Evolutionary conservation across 2,797 vertebrate species (phyloP).

Genomic region (Coreius guichenoti): DNA sequence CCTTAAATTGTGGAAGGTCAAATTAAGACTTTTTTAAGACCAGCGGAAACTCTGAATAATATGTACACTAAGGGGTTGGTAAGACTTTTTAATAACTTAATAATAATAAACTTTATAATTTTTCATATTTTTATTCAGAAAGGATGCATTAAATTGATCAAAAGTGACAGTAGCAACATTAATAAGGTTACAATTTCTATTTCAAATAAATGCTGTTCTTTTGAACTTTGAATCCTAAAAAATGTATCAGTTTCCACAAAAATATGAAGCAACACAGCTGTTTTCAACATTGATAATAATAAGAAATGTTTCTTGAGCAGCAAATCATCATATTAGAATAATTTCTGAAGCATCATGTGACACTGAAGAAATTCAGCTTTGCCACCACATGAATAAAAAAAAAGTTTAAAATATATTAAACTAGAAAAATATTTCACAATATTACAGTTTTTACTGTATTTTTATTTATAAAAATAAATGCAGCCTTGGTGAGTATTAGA

Average conservation of each 20-base stretch:
- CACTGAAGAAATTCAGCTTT: not conserved
- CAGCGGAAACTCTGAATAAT: not conserved
- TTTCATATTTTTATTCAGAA: not conserved
- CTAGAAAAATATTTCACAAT: not conserved
- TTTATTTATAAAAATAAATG: not conserved
- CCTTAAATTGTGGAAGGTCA: too few species aligned
- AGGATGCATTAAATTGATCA: not conserved
- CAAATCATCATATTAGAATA: not conserved
- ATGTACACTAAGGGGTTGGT: not conserved
- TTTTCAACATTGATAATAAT: not conserved
- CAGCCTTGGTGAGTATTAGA: too few species aligned
- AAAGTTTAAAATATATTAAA: not conserved
- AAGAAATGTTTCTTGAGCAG: not conserved
- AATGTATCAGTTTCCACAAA: not conserved
- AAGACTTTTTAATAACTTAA: not conserved
- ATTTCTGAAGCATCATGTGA: not conserved
- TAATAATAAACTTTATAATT: too few species aligned
- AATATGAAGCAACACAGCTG: not conserved
- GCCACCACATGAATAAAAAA: not conserved
- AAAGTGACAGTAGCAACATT: not conserved
- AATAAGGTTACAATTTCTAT: not conserved
- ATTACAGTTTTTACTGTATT: not conserved
- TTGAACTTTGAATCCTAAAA: not conserved
- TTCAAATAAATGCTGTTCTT: not conserved
- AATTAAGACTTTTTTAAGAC: too few species aligned